Evolutionary conservation across 1,140 invertebrate species (phyloP).

Genomic region (Sinonovacula constricta): DNA sequence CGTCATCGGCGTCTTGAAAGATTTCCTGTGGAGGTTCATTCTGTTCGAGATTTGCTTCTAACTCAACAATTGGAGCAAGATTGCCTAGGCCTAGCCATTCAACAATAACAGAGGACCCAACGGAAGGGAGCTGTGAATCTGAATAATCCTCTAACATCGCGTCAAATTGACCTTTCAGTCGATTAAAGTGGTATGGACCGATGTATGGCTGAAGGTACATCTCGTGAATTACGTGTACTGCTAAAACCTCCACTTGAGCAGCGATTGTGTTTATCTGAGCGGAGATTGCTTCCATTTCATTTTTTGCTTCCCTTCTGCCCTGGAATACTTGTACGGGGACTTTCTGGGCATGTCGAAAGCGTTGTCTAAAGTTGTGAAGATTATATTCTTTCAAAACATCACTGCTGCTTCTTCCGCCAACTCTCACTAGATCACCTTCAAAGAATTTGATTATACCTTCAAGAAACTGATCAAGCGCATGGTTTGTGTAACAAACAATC

Average conservation of each 20-base stretch:
- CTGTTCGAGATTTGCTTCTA: background rate
- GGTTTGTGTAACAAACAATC: conserved; percentile 91
- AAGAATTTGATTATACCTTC: conserved; percentile 80
- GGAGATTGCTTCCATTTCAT: conserved; percentile 52
- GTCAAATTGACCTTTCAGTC: conserved; percentile 37
- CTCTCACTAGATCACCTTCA: conserved; percentile 81
- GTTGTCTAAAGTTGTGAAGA: conserved; percentile 54
- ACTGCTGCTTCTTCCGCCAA: conserved; percentile 86
- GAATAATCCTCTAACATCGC: conserved; percentile 22
- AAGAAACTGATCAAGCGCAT: conserved; percentile 93
- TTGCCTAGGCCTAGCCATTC: conserved; percentile 57
- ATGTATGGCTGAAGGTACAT: conserved; percentile 56
- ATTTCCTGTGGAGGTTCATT: background rate
- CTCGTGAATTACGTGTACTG: conserved; percentile 62
- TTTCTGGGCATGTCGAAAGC: conserved; percentile 46
- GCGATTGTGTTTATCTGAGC: conserved; percentile 58
- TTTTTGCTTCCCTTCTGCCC: conserved; percentile 40
- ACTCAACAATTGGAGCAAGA: conserved; percentile 26
- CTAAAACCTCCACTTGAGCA: conserved; percentile 57
- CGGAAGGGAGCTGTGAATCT: conserved; percentile 2
- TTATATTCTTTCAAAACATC: conserved; percentile 58
- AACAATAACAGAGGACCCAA: conserved; percentile 40
- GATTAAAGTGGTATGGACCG: conserved; percentile 21
- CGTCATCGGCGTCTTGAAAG: conserved; percentile 11
- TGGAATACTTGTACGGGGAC: conserved; percentile 54